phyloP scores from a whole-genome alignment of 2,797 vertebrate genomes.

The Sorex maritimensis region DNA sequence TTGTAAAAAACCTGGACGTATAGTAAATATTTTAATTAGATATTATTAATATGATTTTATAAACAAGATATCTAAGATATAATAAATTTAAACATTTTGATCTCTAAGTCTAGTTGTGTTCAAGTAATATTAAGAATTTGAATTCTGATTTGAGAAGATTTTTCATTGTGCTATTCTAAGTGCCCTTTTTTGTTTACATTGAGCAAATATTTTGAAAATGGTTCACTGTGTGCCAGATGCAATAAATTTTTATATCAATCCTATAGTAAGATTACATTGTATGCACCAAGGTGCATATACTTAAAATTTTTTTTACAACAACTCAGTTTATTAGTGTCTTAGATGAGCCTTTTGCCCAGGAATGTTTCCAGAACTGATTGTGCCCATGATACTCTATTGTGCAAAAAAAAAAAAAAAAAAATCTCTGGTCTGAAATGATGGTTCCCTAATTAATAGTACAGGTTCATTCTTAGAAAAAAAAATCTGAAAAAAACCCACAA shows the following conservation, averaged over 20 bases:
- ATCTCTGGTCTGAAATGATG: background rate
- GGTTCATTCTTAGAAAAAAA: background rate
- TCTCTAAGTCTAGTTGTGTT: background rate
- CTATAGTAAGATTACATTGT: background rate
- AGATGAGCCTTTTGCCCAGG: background rate
- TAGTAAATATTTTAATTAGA: background rate
- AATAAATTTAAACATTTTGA: background rate
- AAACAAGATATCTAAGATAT: constrained; percentile 4
- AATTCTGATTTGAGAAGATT: background rate
- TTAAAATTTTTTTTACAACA: background rate
- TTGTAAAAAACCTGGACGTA: background rate
- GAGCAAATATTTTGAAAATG: background rate
- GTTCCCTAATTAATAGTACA: background rate
- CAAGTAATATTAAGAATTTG: background rate
- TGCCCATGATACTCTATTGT: background rate
- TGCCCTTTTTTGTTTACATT: constrained; percentile 6
- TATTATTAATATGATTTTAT: constrained; percentile 11
- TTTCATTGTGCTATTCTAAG: background rate
- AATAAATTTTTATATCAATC: background rate
- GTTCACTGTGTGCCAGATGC: background rate
- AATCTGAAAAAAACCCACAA: background rate
- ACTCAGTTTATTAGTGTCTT: background rate
- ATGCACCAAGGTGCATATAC: background rate
- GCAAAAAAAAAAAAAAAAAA: background rate
- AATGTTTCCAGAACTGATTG: background rate